Percentiles rank a stretch among this genome's conserved stretches.
Evolutionary conservation across 1,140 invertebrate genomes (phyloP).

Genomic region (Ceratoteleas bidentatus): DNA sequence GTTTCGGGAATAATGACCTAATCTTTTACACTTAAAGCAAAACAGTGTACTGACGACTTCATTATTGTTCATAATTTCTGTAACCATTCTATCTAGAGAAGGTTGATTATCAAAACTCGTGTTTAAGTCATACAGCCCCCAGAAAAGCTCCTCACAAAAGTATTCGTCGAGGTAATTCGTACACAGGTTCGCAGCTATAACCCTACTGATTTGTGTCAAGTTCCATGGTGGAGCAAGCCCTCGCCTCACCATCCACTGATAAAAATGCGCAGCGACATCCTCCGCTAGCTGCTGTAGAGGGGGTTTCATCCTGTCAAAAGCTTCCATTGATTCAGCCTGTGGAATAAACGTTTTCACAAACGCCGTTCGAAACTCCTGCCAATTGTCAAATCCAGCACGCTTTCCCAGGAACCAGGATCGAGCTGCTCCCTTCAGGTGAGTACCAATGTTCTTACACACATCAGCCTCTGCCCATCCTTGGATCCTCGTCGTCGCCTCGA

Average conservation of each 20-base stretch:
- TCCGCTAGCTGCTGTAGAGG: background rate
- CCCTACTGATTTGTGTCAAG: slow-evolving; percentile 12
- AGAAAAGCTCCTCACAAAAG: too few species aligned
- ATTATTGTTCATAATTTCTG: too few species aligned
- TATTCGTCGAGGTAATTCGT: too few species aligned
- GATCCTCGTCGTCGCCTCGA: slow-evolving; percentile 15
- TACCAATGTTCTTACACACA: background rate
- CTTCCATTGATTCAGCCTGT: background rate
- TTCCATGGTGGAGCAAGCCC: slow-evolving; percentile 16
- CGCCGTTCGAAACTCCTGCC: slow-evolving; percentile 7
- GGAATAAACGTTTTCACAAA: slow-evolving; percentile 39
- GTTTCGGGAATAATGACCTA: background rate
- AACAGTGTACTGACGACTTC: too few species aligned
- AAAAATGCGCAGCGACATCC: slow-evolving; percentile 27
- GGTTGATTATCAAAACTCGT: too few species aligned
- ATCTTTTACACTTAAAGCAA: background rate
- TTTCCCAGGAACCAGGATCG: slow-evolving; percentile 13
- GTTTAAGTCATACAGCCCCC: too few species aligned
- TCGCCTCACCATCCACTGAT: slow-evolving; percentile 17
- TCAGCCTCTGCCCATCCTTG: slow-evolving; percentile 15
- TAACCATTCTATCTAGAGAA: too few species aligned
- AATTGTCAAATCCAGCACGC: slow-evolving; percentile 5
- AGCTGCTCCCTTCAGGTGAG: slow-evolving; percentile 6
- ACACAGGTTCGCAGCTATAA: background rate
- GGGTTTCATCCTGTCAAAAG: slow-evolving; percentile 13